phyloP scores from a whole-genome alignment of 35 echinoderm and acorn worm genomes.

The Holothuria glaberrima region DNA sequence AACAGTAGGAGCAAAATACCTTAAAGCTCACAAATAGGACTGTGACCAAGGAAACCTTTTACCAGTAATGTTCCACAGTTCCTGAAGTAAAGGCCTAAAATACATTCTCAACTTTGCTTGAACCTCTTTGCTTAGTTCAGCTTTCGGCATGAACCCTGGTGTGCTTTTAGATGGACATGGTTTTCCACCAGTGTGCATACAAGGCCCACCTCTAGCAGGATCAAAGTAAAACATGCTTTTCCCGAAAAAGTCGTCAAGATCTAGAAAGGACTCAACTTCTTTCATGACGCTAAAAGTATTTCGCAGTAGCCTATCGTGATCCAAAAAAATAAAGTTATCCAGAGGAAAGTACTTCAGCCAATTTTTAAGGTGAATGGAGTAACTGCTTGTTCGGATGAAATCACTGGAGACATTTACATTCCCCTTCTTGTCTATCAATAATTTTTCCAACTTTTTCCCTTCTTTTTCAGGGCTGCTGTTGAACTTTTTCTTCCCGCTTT shows the following conservation, averaged over 20 bases:
- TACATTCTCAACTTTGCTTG: conserved; percentile 67
- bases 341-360: conserved; percentile 87
- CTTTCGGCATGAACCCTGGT: conserved; percentile 85
- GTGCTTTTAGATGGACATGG: conserved; percentile 87
- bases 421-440: conserved; percentile 57
- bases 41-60: conserved; percentile 65
- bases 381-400: conserved; percentile 70
- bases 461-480: conserved; percentile 23
- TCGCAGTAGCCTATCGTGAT: conserved; percentile 61
- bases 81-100: conserved; percentile 68
- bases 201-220: conserved; percentile 59
- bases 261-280: conserved; percentile 72
- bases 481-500: conserved; percentile 13
- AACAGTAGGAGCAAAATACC: too few relatives aligned
- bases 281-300: conserved; percentile 71
- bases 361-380: conserved; percentile 76
- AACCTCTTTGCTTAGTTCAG: conserved; percentile 56
- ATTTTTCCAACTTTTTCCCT: conserved; percentile 58
- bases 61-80: conserved; percentile 68
- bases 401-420: conserved; percentile 81
- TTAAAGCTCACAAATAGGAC: neutral
- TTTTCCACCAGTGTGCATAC: conserved; percentile 37
- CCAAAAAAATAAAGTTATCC: conserved; percentile 69
- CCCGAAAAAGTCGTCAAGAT: conserved; percentile 68
- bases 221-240: conserved; percentile 84